Conservation (phyloP, 2,113 vertebrate genomes). For the Phocoena sinus region DNA sequence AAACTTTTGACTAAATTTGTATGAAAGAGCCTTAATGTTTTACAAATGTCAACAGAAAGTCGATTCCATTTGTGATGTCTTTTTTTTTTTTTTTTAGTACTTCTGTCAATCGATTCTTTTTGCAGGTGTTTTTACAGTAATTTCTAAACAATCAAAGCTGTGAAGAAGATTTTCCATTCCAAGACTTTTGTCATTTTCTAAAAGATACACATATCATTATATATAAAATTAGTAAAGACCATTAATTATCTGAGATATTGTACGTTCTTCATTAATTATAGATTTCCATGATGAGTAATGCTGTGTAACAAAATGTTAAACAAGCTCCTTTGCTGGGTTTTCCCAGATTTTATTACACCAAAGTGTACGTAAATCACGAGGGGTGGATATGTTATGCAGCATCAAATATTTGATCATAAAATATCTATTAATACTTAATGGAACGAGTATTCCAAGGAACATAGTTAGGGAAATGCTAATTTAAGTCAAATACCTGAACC, state of each 20-base stretch:
- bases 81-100: background rate
- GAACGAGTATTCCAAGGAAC: background rate
- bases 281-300: background rate
- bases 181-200: background rate
- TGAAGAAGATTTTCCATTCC: background rate
- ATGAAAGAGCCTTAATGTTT: background rate
- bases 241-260: background rate
- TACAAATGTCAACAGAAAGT: background rate
- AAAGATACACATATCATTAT: background rate
- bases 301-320: slow-evolving; percentile 16
- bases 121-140: background rate
- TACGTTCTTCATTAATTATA: background rate
- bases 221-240: background rate
- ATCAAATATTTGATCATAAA: slow-evolving; percentile 42
- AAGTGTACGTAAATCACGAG: background rate
- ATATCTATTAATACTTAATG: slow-evolving; percentile 31
- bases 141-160: background rate
- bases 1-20: background rate
- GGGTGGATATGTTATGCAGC: background rate
- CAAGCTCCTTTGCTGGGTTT: background rate
- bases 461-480: background rate
- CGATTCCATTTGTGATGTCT: background rate
- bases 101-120: background rate
- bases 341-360: background rate
- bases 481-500: background rate